These are phyloP conservation scores for Iselma pallidipennis DNA, from an alignment of 2,888 invertebrate species.

Conservation along the genomic window DNA sequence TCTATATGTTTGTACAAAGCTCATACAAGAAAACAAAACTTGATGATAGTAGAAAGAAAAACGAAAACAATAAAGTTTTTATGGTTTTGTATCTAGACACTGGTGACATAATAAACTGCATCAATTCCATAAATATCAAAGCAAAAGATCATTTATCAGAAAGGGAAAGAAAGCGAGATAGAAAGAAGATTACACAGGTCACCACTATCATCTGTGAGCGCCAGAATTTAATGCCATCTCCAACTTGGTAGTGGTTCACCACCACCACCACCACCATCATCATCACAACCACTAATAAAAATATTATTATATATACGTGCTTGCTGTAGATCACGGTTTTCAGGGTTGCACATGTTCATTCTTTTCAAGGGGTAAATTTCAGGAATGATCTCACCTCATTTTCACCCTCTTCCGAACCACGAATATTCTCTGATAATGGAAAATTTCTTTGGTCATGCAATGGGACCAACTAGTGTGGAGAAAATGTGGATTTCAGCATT, in stretches of 20 bases:
- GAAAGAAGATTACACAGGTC: constrained; percentile 39
- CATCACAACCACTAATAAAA: constrained; percentile 3
- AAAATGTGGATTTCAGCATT: no score
- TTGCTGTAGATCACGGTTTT: neutral
- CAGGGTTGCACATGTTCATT: no score
- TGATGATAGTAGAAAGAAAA: neutral
- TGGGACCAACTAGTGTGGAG: no score
- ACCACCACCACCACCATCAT: no score
- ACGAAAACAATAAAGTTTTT: constrained; percentile 22
- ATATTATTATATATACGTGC: neutral
- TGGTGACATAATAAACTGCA: constrained; percentile 39
- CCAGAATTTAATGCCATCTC: constrained; percentile 51
- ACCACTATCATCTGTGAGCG: constrained; percentile 44
- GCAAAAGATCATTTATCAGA: constrained; percentile 45
- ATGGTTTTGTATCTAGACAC: constrained; percentile 15
- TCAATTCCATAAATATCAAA: constrained; percentile 47
- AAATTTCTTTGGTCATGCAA: constrained; percentile 17
- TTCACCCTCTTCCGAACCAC: constrained; percentile 26
- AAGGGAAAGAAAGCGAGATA: constrained; percentile 16
- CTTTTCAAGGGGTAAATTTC: no score
- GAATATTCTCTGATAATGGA: constrained; percentile 28
- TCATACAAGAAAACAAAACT: neutral
- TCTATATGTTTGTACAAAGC: neutral
- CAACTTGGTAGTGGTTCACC: constrained; percentile 14
- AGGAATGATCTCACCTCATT: constrained; percentile 27